Evolutionary conservation across 2,888 invertebrate genomes (phyloP).

Genomic region (Agrenia bidenticulata): DNA sequence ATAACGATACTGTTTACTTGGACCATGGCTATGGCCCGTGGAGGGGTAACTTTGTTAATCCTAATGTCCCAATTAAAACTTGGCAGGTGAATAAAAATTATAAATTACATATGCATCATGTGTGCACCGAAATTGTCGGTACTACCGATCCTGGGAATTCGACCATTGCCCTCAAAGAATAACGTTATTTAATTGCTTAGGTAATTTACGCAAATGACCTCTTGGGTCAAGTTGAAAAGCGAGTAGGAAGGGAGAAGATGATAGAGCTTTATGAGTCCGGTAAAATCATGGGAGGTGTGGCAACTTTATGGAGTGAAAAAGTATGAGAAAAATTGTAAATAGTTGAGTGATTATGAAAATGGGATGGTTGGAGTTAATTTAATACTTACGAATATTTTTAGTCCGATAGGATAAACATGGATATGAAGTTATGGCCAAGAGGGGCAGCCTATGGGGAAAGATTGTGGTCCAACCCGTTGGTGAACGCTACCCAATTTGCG

Average conservation of each 20-base stretch:
- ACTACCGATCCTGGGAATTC: too few relatives aligned
- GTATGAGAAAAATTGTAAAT: too few relatives aligned
- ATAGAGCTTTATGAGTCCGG: constrained; percentile 26
- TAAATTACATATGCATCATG: not conserved
- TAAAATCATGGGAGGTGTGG: constrained; percentile 70
- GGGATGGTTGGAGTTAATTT: too few relatives aligned
- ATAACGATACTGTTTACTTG: constrained; percentile 81
- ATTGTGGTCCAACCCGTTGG: constrained; percentile 74
- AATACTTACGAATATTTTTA: constrained; percentile 56
- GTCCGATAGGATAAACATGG: constrained; percentile 69
- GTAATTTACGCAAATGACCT: constrained; percentile 3
- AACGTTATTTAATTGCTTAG: too few relatives aligned
- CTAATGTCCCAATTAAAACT: constrained; percentile 41
- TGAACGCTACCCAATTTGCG: constrained; percentile 64
- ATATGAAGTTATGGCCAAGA: constrained; percentile 72
- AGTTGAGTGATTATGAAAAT: not conserved
- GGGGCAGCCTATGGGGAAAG: constrained; percentile 80
- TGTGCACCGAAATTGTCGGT: too few relatives aligned
- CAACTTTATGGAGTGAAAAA: constrained; percentile 84
- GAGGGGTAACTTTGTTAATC: constrained; percentile 39
- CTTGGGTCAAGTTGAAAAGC: constrained; percentile 7
- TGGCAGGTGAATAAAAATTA: constrained; percentile 53
- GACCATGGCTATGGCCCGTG: constrained; percentile 76
- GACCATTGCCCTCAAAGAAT: too few relatives aligned
- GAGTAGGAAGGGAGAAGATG: constrained; percentile 2